Conservation (phyloP, 2,113 vertebrate genomes). For the Pachyramphus minor region DNA sequence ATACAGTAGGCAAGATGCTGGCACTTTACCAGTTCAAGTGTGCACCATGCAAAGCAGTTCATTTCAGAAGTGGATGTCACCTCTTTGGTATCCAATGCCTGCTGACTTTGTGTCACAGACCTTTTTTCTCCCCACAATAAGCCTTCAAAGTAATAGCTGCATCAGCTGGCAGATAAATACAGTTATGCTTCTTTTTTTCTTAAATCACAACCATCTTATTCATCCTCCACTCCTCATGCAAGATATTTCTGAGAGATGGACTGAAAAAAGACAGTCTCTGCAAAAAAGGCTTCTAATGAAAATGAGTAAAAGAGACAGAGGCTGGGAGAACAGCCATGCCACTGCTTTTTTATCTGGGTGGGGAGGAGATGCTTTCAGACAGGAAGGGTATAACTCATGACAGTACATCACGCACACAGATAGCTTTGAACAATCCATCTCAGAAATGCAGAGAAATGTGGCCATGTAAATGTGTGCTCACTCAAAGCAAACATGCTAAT, state of each 20-base stretch:
- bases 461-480: not conserved
- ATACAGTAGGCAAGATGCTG: not conserved
- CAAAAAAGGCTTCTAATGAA: not conserved
- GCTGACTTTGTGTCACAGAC: not conserved
- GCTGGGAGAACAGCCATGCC: not conserved
- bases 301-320: not conserved
- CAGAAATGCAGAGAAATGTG: not conserved
- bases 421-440: not conserved
- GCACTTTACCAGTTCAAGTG: not conserved
- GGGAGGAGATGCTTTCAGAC: conserved; percentile 4
- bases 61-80: not conserved
- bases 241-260: not conserved
- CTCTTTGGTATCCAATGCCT: not conserved
- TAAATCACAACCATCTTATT: not conserved
- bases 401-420: not conserved
- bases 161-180: not conserved
- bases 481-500: not conserved
- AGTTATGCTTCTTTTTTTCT: not conserved
- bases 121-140: not conserved
- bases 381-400: not conserved
- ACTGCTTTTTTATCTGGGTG: not conserved
- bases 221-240: not conserved
- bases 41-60: not conserved
- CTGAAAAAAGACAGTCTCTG: not conserved
- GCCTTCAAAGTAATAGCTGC: not conserved